Conservation (phyloP, 2,113 vertebrate species). For the Nipponia nippon region DNA sequence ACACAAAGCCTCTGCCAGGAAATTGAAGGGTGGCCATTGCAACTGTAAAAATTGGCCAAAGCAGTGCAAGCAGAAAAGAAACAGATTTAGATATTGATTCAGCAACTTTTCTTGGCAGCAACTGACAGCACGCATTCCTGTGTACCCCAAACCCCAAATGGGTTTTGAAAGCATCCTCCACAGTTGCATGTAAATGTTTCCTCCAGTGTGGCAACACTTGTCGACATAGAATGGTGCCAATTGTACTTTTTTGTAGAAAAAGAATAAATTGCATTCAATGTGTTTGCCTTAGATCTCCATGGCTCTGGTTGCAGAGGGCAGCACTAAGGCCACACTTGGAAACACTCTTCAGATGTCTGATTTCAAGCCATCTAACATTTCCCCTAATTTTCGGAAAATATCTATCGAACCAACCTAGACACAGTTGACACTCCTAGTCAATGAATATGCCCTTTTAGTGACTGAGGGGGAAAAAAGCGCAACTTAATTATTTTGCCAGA, state of each 20-base stretch:
- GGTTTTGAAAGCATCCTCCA: background rate
- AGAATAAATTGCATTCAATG: background rate
- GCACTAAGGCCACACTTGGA: background rate
- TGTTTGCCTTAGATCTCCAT: background rate
- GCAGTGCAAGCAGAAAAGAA: background rate
- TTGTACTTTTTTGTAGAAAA: background rate
- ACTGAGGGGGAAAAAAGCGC: accelerated
- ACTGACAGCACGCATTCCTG: background rate
- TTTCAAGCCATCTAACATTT: background rate
- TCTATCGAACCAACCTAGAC: background rate
- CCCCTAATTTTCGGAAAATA: background rate
- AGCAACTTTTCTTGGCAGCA: background rate
- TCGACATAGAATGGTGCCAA: background rate
- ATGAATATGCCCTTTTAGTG: background rate
- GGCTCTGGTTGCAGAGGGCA: background rate
- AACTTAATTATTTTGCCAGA: background rate
- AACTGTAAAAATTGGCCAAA: background rate
- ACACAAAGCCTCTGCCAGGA: background rate
- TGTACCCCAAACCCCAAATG: background rate
- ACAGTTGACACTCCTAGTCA: background rate
- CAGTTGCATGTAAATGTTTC: background rate
- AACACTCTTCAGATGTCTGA: background rate
- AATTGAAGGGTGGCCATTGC: background rate
- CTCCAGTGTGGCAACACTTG: background rate
- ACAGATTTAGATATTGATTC: background rate